Evolutionary conservation across 2,888 invertebrate species (phyloP), one percentile per base, ranked within the genome.

Genomic region (Standfussiana lucernea): DNA sequence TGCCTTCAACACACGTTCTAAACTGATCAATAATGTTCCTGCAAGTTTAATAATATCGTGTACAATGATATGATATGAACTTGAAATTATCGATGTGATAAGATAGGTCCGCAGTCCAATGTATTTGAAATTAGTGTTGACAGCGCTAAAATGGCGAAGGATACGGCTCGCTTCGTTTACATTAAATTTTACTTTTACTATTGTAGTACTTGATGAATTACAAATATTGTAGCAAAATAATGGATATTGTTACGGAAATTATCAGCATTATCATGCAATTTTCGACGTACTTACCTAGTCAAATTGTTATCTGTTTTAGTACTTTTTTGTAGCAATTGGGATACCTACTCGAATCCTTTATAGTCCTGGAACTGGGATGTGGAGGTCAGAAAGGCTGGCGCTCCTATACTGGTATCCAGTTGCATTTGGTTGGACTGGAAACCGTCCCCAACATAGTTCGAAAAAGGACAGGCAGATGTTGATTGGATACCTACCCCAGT

Each of bases 21-120:
- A 76, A 75, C 76, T 56, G 65, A 86, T 86, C 86, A 83, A 83
- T 84, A 84, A 59, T 72, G 72, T 35, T 67, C 69, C 67, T 72
- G 65, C 69, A 86, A 86, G 74, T 84, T 86, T 84, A 79, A 84
- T 83, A 84, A 84, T 86, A 84, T 70, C 83, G 72, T 64, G 56
- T 72, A 82, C 72, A 83, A 84, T 70, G 84, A 75, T 74, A 76
- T 35, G 84, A 84, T 80, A 84, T 59, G 77, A 70, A 77, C 72
- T 83, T 75, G 83, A 70, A 86, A 85, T 85, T 73, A 68, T 85
- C 85, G 50, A 72, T 32, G 28, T 5, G 86, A 86, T 86, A 85
- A 86, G 87, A 85, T 79, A 86, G 53, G 53, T 59, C 7, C 32
- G 50, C n/a, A 69, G 72, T 70, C 56, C 76, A 56, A 82, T 77